These are phyloP conservation scores for Salarias fasciatus DNA, from an alignment of 2,797 vertebrate species.

Conservation along the genomic window DNA sequence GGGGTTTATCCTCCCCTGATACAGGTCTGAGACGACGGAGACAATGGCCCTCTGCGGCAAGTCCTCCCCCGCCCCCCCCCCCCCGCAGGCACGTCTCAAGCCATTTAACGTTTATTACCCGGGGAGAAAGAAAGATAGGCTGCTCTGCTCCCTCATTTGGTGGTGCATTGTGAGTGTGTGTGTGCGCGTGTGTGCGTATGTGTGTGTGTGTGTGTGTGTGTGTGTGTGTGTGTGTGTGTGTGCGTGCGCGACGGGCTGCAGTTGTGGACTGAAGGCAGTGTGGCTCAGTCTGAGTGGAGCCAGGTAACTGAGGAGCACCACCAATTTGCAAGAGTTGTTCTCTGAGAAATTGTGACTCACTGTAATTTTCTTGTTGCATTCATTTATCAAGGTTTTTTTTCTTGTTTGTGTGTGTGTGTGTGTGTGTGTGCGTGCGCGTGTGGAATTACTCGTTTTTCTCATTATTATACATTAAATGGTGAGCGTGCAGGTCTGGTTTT, in stretches of 20 bases:
- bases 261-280: conserved; percentile 58
- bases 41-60: conserved; percentile 56
- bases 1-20: conserved; percentile 55
- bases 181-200: conserved; percentile 30
- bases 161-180: conserved; percentile 27
- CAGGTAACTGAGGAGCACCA: conserved; percentile 59
- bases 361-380: neutral
- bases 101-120: conserved; percentile 77
- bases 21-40: conserved; percentile 55
- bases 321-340: conserved; percentile 20
- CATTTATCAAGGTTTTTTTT: neutral
- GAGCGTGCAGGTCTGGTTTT: conserved; percentile 1
- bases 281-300: conserved; percentile 69
- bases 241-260: conserved; percentile 33
- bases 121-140: conserved; percentile 61
- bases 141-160: conserved; percentile 65
- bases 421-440: no score
- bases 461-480: neutral
- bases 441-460: no score
- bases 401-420: no score
- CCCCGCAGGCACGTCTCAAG: conserved; percentile 63
- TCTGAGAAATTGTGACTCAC: conserved; percentile 31
- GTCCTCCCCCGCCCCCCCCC: conserved; percentile 31
- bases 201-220: conserved; percentile 24
- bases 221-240: conserved; percentile 17